phyloP scores from a whole-genome alignment of 2,113 vertebrate species.

The Ancistrus triradiatus region DNA sequence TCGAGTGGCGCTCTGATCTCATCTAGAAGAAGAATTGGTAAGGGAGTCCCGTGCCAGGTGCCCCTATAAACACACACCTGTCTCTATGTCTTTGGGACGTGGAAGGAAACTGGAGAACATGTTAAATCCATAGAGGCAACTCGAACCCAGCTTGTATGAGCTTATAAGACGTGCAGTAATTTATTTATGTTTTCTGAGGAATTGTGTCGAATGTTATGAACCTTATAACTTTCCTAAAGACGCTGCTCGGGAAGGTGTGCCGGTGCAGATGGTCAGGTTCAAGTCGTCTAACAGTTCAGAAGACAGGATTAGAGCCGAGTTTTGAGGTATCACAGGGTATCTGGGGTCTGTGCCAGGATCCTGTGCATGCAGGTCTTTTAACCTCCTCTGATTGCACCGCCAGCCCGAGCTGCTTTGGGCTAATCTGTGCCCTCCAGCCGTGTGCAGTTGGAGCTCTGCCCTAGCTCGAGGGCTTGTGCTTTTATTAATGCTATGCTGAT shows the following conservation, averaged over 20 bases:
- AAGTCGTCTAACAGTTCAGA: not conserved
- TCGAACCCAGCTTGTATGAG: too few species aligned
- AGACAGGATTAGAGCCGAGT: not conserved
- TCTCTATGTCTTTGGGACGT: too few species aligned
- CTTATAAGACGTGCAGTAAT: too few species aligned
- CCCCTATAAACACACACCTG: conserved; percentile 37
- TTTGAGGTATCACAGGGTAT: not conserved
- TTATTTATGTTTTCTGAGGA: too few species aligned
- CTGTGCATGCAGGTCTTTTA: not conserved
- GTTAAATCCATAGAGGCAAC: too few species aligned
- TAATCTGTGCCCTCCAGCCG: not conserved
- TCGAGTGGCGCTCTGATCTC: conserved; percentile 1
- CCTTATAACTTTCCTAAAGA: too few species aligned
- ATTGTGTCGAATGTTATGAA: too few species aligned
- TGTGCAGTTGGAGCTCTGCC: not conserved
- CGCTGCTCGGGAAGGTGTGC: too few species aligned
- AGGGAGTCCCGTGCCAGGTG: conserved; percentile 32
- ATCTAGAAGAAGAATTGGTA: conserved; percentile 35
- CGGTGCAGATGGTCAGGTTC: too few species aligned
- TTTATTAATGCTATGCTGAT: not conserved
- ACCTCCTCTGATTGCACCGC: not conserved
- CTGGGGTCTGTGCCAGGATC: not conserved
- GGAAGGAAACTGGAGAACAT: too few species aligned
- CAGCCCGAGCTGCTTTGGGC: not conserved
- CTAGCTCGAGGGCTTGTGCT: not conserved